phyloP scores from a whole-genome alignment of 2,888 invertebrate genomes.

The Frankliniella fusca region DNA sequence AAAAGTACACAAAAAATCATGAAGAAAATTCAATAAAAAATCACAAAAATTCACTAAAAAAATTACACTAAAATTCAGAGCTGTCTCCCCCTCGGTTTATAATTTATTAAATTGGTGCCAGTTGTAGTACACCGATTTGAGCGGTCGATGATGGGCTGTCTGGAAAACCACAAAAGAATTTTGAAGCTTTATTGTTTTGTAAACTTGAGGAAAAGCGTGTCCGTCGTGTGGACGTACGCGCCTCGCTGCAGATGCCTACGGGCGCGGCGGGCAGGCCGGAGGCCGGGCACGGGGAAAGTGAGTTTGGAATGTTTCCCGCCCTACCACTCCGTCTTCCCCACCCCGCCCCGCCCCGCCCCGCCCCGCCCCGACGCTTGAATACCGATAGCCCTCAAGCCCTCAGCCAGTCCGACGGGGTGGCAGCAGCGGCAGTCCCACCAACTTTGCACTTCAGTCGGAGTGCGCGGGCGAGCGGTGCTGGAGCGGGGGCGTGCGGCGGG shows the following conservation, averaged over 20 bases:
- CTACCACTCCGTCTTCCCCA: neutral
- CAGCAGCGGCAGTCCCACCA: neutral
- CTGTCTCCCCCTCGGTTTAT: no score
- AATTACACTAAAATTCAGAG: no score
- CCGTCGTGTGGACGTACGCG: no score
- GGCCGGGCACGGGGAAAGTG: neutral
- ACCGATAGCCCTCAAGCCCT: neutral
- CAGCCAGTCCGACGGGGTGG: neutral
- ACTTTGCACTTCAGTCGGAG: constrained; percentile 15
- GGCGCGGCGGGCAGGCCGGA: neutral
- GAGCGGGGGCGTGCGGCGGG: neutral
- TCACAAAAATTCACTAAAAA: no score
- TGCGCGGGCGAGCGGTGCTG: neutral
- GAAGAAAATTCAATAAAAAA: no score
- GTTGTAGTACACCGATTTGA: no score
- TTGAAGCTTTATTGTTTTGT: no score
- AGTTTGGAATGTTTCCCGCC: neutral
- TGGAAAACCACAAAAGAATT: no score
- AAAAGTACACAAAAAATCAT: no score
- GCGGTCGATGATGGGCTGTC: no score
- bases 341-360: neutral
- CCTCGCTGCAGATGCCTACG: neutral
- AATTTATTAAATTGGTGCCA: no score
- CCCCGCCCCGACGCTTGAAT: neutral
- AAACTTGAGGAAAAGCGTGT: no score